phyloP scores from a whole-genome alignment of 2,888 invertebrate genomes.

The Eupithecia inturbata region DNA sequence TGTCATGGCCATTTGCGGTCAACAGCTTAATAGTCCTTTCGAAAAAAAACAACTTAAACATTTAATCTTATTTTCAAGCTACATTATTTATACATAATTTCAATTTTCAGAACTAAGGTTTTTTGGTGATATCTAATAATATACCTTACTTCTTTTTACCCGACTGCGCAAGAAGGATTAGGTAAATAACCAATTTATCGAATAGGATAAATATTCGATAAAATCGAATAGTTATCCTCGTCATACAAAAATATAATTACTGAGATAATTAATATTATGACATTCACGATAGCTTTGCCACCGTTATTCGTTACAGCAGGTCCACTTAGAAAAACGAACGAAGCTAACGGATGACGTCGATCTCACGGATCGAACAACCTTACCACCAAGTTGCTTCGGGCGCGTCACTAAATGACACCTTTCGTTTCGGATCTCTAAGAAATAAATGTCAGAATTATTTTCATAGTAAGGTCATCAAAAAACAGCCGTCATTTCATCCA shows the following conservation, averaged over 20 bases:
- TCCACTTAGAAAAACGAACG: too few species aligned
- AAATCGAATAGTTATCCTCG: background rate
- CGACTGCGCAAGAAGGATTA: background rate
- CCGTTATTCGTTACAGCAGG: slow-evolving; percentile 9
- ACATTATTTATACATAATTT: background rate
- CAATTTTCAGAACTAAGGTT: background rate
- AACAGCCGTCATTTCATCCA: too few species aligned
- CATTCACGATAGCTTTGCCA: background rate
- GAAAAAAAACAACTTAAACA: too few species aligned
- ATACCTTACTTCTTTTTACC: background rate
- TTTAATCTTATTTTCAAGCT: background rate
- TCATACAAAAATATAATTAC: background rate
- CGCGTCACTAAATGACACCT: too few species aligned
- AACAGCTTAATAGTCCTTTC: too few species aligned
- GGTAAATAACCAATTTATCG: background rate
- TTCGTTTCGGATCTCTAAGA: too few species aligned
- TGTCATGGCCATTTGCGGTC: too few species aligned
- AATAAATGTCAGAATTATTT: too few species aligned
- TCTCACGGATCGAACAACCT: too few species aligned
- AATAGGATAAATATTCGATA: background rate
- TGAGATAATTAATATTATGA: slow-evolving; percentile 1
- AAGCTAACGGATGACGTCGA: too few species aligned
- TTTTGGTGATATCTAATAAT: background rate
- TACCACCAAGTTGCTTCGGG: too few species aligned
- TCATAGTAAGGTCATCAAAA: too few species aligned